phyloP scores from a whole-genome alignment of 2,797 vertebrate genomes.

The Chelonia mydas region DNA sequence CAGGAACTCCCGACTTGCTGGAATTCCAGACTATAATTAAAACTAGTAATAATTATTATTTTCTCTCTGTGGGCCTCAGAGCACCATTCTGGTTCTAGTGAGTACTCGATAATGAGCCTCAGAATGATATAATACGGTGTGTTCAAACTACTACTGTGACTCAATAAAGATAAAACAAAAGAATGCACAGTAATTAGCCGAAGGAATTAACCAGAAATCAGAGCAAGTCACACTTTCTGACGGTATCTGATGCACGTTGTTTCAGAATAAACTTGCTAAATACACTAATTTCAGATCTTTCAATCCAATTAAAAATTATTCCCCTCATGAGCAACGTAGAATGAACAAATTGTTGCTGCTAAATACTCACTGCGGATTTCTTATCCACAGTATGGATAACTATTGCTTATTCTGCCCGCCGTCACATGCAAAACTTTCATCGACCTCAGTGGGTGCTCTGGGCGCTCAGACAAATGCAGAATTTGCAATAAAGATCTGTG shows the following conservation, averaged over 20 bases:
- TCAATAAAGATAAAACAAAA: not conserved
- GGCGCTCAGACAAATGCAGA: not conserved
- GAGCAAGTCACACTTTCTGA: not conserved
- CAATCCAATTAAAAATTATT: not conserved
- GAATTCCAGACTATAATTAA: not conserved
- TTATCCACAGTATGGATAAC: fast-evolving
- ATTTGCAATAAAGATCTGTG: not conserved
- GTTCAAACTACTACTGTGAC: not conserved
- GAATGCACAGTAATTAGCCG: not conserved
- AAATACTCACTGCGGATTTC: not conserved
- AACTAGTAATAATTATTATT: not conserved
- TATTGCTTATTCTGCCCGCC: not conserved
- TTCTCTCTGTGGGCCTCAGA: not conserved
- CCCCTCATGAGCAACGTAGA: not conserved
- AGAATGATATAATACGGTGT: not conserved
- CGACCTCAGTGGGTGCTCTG: not conserved
- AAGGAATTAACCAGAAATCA: not conserved
- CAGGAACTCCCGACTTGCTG: not conserved
- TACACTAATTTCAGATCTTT: not conserved
- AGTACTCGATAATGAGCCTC: not conserved
- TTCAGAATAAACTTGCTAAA: not conserved
- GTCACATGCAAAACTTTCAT: not conserved
- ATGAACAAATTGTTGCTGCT: not conserved
- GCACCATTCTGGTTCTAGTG: not conserved
- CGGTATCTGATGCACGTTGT: not conserved